Conservation (phyloP, 2,797 vertebrate genomes). For the Neosilurus hyrtlii region DNA sequence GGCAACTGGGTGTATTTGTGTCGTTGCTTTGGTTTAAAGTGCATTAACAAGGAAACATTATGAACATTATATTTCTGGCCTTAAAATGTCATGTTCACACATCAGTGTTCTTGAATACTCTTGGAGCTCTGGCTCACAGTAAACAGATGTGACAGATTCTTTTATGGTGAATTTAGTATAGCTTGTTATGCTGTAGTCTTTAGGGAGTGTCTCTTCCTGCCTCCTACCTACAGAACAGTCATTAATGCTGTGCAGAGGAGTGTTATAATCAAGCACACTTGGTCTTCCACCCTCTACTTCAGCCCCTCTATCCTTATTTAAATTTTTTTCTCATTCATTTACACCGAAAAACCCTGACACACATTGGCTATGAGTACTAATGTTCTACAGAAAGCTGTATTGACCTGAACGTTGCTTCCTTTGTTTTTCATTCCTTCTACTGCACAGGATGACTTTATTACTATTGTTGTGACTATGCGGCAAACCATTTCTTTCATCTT, state of each 20-base stretch:
- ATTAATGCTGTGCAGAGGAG: conserved; percentile 34
- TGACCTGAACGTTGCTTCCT: not conserved
- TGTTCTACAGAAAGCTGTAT: not conserved
- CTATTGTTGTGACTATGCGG: not conserved
- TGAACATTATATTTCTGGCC: not conserved
- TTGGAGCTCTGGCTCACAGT: not conserved
- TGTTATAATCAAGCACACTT: conserved; percentile 21
- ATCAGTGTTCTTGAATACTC: not conserved
- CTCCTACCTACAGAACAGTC: conserved; percentile 20
- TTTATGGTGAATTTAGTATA: conserved; percentile 30
- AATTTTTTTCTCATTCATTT: not conserved
- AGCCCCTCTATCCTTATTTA: not conserved
- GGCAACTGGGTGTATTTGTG: not conserved
- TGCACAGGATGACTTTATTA: not conserved
- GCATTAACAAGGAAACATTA: not conserved
- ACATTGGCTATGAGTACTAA: not conserved
- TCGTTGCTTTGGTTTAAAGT: not conserved
- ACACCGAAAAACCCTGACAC: not conserved
- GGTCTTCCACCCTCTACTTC: not conserved
- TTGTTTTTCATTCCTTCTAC: conserved; percentile 10
- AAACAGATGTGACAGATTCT: conserved; percentile 24
- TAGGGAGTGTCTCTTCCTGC: conserved; percentile 31
- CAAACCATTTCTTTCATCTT: not conserved
- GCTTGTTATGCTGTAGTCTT: conserved; percentile 37
- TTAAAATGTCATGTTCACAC: not conserved